Base-by-base conservation (phyloP, 2,113 vertebrate species). In the Amblyornis subalaris region DNA sequence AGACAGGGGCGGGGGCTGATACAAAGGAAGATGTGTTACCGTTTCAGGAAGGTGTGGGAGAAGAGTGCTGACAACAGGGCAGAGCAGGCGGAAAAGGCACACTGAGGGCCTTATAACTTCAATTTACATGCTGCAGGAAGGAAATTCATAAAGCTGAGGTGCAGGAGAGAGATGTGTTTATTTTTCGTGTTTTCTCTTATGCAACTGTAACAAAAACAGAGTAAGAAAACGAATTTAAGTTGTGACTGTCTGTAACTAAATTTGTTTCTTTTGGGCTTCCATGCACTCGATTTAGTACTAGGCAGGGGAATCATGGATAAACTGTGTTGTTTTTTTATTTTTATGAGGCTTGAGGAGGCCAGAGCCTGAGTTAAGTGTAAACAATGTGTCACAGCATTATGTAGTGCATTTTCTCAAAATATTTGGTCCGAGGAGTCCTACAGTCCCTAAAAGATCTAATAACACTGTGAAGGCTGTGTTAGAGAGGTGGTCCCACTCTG, bases 41-140 rank as follows among this genome's bases (percentile, higher is more conserved):
- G 8, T 74, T 81, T 89, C 80, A 92, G 91, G 95, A 92, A 94
- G 87, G 50, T 95, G 85, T 94, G 64, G 81, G 81, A 85, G 89
- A 75, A 47, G 53, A 70, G 50, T 47, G 66, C 71, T 90, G 82
- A 82, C 85, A 94, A 19, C 78, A 85, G 54, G 82, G 67, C 64
- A 55, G 62, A 91, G 40, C 81, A 58, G 77, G 51, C 23, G 8
- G 82, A 82, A 91, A 36, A 91, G 50, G 11, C 25, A 10, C 45
- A 33, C 42, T 3, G 44, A 47, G 51, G 78, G 44, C 65, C 88
- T 17, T 44, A 10, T 23, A 45, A 69, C 26, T 88, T 79, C 40
- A 61, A 0, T 58, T 93, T 65, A 50, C 35, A 15, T 61, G 50
- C 35, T 75, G 28, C 84, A 94, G 84, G 93, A 92, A 95, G 91